Base-by-base conservation (phyloP, 2,113 vertebrate genomes). In the Pedetes capensis region DNA sequence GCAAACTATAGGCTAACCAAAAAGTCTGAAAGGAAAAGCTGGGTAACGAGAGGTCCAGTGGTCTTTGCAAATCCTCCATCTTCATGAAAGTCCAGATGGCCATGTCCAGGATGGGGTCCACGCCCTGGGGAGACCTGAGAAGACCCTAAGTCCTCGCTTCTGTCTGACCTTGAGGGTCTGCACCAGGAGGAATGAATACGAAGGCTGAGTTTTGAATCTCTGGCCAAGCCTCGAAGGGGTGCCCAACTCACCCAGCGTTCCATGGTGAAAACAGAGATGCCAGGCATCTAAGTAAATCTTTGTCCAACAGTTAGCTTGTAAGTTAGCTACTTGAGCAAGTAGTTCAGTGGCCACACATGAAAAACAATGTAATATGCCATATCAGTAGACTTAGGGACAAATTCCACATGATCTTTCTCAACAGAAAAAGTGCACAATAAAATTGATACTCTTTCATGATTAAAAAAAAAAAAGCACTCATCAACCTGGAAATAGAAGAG, bases 101-200 rank as follows among this genome's bases (percentile, higher is more conserved):
- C 37, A 34, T 5, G 18, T n/a, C 3, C 17, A 61, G 18, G 29
- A 37, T 2, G 53, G 4, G 11, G 4, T 4, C 8, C 34, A n/a
- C 23, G 6, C 76, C 29, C 39, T 8, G 22, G 32, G 84, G 53
- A 89, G 74, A 63, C 5, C 32, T 7, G 1, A 51, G 61, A 13
- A 79, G 37, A 10, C 18, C 17, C 68, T 64, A 4, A 1, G 6
- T 8, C 66, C 47, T 53, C 39, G 14, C 85, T 47, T 72, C 53
- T 18, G 8, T 71, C 34, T 72, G n/a, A 71, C 55, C 32, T 32
- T 18, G 12, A 64, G 25, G 42, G 39, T 63, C 13, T 57, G 11
- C 32, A 47, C 3, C 49, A 42, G 32, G 37, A 92, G 37, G 29
- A 86, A 89, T 44, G 39, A 89, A 17, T 10, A 10, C 17, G 18